Base-by-base conservation (phyloP, 2,113 vertebrate species). In the Zapus hudsonius region DNA sequence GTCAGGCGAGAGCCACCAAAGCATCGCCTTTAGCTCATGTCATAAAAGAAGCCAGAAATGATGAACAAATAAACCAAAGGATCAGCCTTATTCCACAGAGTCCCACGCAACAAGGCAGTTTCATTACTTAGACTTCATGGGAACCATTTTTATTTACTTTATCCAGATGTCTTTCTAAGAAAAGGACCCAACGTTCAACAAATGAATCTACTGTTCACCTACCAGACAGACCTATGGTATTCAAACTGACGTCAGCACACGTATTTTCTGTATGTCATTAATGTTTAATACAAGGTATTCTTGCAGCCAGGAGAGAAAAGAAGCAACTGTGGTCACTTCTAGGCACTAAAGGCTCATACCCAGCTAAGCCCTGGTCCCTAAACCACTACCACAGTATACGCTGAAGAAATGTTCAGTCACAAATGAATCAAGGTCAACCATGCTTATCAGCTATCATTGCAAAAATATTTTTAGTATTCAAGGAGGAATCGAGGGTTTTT, bases 141-240 rank as follows among this genome's bases (percentile, higher is more conserved):
- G 80, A 47, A 55, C 66, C 63, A 91, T 52, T 91, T 94, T 91
- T 91, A 89, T 89, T 87, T 87, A 59, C 33, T 74, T 70, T 74
- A 78, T 82, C 40, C 52, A 73, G 17, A 69, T 33, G 74, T 16
- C 40, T 90, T 78, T 80, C 72, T 91, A 88, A 87, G 29, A 19
- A 63, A 84, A 89, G n/a, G 59, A 47, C n/a, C 25, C 59, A 76
- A 38, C 76, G 79, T 89, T 78, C 61, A 79, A 79, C 27, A 78
- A 55, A 81, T 61, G 15, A 44, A 87, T 61, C 91, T 74, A 36
- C 22, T 55, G 29, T 33, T 25, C 27, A 25, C 85, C 75, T 75
- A 38, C 8, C 52, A 72, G 44, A 44, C 5, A 40, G 61, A 78
- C 29, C 3, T 4, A 22, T 16, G 47, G 40, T 31, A 87, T 67